Conservation (phyloP, 2,888 invertebrate species). For the Chrysopilus asiliformis region DNA sequence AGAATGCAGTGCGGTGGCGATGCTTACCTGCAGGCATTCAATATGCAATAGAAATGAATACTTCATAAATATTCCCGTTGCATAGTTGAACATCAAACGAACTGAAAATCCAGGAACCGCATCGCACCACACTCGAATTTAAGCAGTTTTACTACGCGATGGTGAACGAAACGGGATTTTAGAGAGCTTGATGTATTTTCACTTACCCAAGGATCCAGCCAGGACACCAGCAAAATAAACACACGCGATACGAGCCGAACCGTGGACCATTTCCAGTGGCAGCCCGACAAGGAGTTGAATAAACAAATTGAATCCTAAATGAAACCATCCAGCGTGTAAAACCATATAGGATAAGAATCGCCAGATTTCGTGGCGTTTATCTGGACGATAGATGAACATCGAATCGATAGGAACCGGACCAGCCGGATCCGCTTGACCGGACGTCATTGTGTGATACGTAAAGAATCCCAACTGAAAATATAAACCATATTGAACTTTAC, state of each 20-base stretch:
- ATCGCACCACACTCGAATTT: no score
- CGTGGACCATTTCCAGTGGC: conserved; percentile 95
- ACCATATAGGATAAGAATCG: conserved; percentile 91
- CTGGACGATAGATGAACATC: conserved; percentile 86
- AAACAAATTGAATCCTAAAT: conserved; percentile 86
- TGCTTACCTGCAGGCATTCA: no score
- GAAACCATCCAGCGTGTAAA: conserved; percentile 92
- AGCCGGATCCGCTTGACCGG: conserved; percentile 70
- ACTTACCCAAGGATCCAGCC: conserved; percentile 52
- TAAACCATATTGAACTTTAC: conserved; percentile 15
- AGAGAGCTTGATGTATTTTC: no score
- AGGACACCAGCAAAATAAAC: conserved; percentile 90
- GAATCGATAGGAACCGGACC: conserved; percentile 90
- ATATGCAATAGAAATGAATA: no score
- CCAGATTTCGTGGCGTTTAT: conserved; percentile 84
- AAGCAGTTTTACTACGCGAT: no score
- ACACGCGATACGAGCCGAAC: conserved; percentile 72
- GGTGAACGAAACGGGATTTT: no score
- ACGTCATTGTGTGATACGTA: conserved; percentile 73
- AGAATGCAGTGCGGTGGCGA: no score
- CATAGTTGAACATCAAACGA: no score
- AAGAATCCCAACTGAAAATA: conserved; percentile 75
- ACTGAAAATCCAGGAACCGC: no score
- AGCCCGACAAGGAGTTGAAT: conserved; percentile 88
- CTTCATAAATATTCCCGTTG: no score